Evolutionary conservation across 2,888 invertebrate species (phyloP).

Genomic region (Polydesmus complanatus): DNA sequence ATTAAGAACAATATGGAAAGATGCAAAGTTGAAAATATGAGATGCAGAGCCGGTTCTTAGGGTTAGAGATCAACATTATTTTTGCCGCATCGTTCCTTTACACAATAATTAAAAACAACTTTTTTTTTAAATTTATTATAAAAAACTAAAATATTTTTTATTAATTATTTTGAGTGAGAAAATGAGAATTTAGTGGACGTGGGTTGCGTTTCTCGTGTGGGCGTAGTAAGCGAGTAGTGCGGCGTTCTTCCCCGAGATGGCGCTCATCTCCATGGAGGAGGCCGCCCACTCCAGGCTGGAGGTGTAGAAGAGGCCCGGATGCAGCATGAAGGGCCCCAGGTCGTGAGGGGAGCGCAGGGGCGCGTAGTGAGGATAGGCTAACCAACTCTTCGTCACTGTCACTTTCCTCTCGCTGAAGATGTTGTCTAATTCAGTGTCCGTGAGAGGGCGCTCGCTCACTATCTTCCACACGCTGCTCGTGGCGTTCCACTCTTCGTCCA

Average conservation of each 20-base stretch:
- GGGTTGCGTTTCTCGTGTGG: too few species aligned
- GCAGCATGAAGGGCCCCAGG: conserved; percentile 37
- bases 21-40: too few species aligned
- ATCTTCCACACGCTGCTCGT: conserved; percentile 40
- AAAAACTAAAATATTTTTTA: too few species aligned
- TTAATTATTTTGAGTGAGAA: too few species aligned
- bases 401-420: conserved; percentile 36
- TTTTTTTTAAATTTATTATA: too few species aligned
- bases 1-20: too few species aligned
- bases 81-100: too few species aligned
- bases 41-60: too few species aligned
- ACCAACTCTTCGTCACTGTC: conserved; percentile 36
- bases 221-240: conserved; percentile 41
- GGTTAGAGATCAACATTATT: too few species aligned
- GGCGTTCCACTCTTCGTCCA: conserved; percentile 15
- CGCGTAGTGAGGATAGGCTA: conserved; percentile 43
- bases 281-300: conserved; percentile 51
- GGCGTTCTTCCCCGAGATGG: conserved; percentile 45
- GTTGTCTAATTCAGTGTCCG: conserved; percentile 32
- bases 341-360: conserved; percentile 24
- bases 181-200: too few species aligned
- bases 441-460: conserved; percentile 39
- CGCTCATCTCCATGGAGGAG: conserved; percentile 53
- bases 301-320: conserved; percentile 42
- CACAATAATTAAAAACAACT: too few species aligned